Conservation (phyloP, 2,888 invertebrate genomes). For the Agrochola macilenta region DNA sequence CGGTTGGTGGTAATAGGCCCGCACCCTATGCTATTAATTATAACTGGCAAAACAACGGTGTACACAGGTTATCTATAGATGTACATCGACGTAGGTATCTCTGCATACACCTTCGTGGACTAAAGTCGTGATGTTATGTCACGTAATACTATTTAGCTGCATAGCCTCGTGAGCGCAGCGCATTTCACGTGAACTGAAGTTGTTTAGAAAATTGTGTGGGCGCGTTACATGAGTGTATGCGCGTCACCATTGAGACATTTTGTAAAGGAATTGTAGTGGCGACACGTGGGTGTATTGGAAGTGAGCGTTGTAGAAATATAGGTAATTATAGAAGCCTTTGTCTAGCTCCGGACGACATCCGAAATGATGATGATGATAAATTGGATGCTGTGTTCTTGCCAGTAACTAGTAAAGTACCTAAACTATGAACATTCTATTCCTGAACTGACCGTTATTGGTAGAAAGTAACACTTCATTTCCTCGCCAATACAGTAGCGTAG, state of each 20-base stretch:
- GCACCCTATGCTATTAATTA: background rate
- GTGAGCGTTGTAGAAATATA: background rate
- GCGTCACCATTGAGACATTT: background rate
- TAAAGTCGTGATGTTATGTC: background rate
- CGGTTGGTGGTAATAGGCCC: background rate
- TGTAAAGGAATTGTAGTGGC: background rate
- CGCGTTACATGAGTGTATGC: background rate
- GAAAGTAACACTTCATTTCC: background rate
- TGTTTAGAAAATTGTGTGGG: constrained; percentile 3
- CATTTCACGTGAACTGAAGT: background rate
- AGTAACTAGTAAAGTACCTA: background rate
- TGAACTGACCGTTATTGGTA: background rate
- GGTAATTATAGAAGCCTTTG: constrained; percentile 2
- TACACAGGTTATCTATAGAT: background rate
- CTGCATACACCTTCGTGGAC: background rate
- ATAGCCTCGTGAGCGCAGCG: background rate
- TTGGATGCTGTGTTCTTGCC: background rate
- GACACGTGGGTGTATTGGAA: background rate
- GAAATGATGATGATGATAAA: background rate
- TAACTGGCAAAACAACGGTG: background rate
- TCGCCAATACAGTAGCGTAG: background rate
- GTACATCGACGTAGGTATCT: too few species aligned
- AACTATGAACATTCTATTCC: background rate
- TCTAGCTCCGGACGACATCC: background rate
- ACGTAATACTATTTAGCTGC: background rate